Conservation (phyloP, 2,113 vertebrate genomes). For the Corydoras sp. region DNA sequence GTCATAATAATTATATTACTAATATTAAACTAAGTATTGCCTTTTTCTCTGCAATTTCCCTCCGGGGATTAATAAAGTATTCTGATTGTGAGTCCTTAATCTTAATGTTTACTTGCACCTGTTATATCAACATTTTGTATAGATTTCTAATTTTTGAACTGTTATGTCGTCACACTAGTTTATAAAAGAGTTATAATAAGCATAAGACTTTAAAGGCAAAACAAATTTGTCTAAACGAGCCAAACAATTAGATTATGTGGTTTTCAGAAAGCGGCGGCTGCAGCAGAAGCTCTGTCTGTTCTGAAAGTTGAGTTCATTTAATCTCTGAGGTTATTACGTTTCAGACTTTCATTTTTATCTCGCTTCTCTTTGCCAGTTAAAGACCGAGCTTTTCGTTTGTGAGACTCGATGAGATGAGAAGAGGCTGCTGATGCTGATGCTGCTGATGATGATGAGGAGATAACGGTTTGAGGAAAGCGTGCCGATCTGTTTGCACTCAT, state of each 20-base stretch:
- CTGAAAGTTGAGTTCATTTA: slow-evolving; percentile 76
- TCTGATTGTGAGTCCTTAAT: too few relatives aligned
- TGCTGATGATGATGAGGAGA: slow-evolving; percentile 68
- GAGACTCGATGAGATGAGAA: slow-evolving; percentile 63
- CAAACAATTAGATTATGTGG: slow-evolving; percentile 43
- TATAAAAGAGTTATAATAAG: not conserved
- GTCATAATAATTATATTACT: too few relatives aligned
- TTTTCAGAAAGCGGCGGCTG: slow-evolving; percentile 52
- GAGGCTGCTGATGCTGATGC: slow-evolving; percentile 61
- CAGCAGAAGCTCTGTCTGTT: slow-evolving; percentile 45
- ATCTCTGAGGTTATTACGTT: slow-evolving; percentile 66
- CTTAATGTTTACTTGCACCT: too few relatives aligned
- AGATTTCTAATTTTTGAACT: too few relatives aligned
- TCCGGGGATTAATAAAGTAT: too few relatives aligned
- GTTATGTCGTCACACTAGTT: too few relatives aligned
- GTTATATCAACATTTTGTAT: too few relatives aligned
- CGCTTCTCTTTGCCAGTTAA: slow-evolving; percentile 47
- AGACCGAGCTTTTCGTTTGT: slow-evolving; percentile 70
- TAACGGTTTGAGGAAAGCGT: slow-evolving; percentile 70
- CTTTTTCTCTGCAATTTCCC: too few relatives aligned
- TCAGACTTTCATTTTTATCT: slow-evolving; percentile 38
- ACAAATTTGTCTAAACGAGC: not conserved
- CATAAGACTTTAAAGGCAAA: not conserved
- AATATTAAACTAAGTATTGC: too few relatives aligned
- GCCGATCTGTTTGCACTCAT: slow-evolving; percentile 68